Base-by-base conservation (phyloP, 2,113 vertebrate genomes). In the Ammodytes dubius region DNA sequence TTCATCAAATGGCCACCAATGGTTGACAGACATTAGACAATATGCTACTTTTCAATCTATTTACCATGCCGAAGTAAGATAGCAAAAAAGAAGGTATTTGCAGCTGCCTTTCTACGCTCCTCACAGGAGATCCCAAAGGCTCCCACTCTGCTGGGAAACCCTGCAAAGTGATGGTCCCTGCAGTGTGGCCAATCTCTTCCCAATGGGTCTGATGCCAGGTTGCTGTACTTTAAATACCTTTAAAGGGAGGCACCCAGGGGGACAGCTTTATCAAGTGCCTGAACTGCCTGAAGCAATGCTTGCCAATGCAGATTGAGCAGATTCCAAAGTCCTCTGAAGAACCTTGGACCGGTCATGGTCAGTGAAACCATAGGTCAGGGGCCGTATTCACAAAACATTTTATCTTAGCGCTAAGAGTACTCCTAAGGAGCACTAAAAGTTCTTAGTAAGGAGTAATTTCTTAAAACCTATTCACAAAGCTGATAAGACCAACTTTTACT, bases 171-270 rank as follows among this genome's bases (percentile, higher is more conserved):
- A 72, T 11, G 49, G 58, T 87, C n/a, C 67, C 66, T 19, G 47
- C 58, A 70, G 53, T 15, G 69, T 60, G 50, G 50, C 61, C 40
- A 14, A 8, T 0, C 37, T 59, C 54, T 56, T 12, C 64, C 65
- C 61, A 47, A 6, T 45, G 56, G 43, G 75, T 50, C 66, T 71
- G 85, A 72, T 75, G 66, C 43, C 71, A 71, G 75, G 54, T 76
- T 40, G 69, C 57, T 63, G 43, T 39, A 37, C 60, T 67, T 75
- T 79, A 76, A 80, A 83, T 73, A 69, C 76, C 70, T 63, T 75
- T 4, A 63, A 52, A 76, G 3, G 13, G 19, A 71, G 66, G 5
- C 56, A 57, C 43, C 54, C 54, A 49, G 0, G 14, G 77, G 56
- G 56, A 56, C 6, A 54, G 7, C 7, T 64, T 58, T 6, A 64